Evolutionary conservation across 2,888 invertebrate genomes (phyloP), one percentile per base, ranked within the genome.

Genomic region (Uloborus plumipes): DNA sequence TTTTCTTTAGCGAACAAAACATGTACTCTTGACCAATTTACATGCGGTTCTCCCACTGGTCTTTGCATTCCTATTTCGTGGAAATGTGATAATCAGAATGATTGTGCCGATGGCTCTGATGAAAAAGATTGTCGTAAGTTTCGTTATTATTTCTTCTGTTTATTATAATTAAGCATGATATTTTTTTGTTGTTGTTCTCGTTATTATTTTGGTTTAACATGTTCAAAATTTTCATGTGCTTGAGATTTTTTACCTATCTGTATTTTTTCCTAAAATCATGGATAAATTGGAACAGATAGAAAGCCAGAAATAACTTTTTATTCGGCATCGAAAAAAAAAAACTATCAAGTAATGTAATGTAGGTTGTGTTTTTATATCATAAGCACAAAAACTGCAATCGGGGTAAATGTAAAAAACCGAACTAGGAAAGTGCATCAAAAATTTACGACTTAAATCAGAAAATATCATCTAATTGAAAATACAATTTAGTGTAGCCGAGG

Each of bases 21-120:
- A 0, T 84, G 84, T 64, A 70, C 65, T 2, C 61, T 82, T 31
- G 79, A 78, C 26, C 84, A 84, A 49, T 82, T 84, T 58, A 69
- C 58, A 20, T 84, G 84, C 31, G 74, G 70, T 1, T 31, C 62
- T 15, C 16, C 66, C 0, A 66, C 73, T 6, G 78, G 82, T 4
- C 14, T 73, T 90, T 96, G 96, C 89, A 94, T 96, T 87, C 95
- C 96, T 85, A 92, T 96, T 87, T 94, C 95, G 77, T 96, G 97
- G 97, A 62, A 96, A 93, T 96, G 96, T 89, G 96, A 96, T 90
- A 94, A 94, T 90, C 94, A 93, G 89, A 91, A 92, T 64, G 96
- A 96, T 91, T 96, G 96, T 90, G 92, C 93, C 72, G 95, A 96
- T 89, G 94, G 93, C 88, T 95, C 95, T 87, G 96, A 96, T 90